A percentile compares a stretch with the other conserved stretches of the same genome.
Evolutionary conservation across 2,888 invertebrate species (phyloP).

Genomic region (Microctonus aethiopoides): DNA sequence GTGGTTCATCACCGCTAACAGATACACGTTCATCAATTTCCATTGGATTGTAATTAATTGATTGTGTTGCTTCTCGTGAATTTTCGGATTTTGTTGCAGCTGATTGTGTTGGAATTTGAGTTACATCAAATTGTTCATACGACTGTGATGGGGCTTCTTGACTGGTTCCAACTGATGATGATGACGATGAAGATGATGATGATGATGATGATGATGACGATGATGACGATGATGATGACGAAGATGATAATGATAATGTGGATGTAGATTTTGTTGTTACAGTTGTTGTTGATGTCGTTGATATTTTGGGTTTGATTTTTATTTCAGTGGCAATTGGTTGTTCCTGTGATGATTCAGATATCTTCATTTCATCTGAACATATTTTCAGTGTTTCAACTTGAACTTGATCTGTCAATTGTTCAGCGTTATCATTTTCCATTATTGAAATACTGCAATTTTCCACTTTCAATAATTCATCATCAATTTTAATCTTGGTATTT

Average conservation of each 20-base stretch:
- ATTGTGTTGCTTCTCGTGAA: constrained; percentile 57
- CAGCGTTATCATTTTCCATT: constrained; percentile 1
- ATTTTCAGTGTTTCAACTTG: constrained; percentile 4
- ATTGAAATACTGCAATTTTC: background rate
- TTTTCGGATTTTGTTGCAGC: constrained; percentile 53
- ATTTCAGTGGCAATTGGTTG: constrained; percentile 36
- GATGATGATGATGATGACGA: too few species aligned
- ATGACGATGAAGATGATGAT: background rate
- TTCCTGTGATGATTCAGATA: constrained; percentile 31
- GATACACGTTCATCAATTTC: constrained; percentile 51
- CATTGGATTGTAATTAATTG: constrained; percentile 53
- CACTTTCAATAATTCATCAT: background rate
- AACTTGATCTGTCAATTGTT: constrained; percentile 36
- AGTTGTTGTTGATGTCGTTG: constrained; percentile 28
- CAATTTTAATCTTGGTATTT: constrained; percentile 21
- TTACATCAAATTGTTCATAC: constrained; percentile 56
- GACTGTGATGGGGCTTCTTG: constrained; percentile 61
- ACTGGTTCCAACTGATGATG: constrained; percentile 49
- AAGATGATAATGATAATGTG: too few species aligned
- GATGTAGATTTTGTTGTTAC: too few species aligned
- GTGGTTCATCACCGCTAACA: constrained; percentile 49
- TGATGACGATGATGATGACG: constrained; percentile 34
- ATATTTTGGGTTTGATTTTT: background rate
- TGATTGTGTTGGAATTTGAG: constrained; percentile 61
- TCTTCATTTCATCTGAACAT: constrained; percentile 21